These are phyloP conservation scores for Agriotes lineatus DNA, from an alignment of 2,888 invertebrate species.

Conservation along the genomic window DNA sequence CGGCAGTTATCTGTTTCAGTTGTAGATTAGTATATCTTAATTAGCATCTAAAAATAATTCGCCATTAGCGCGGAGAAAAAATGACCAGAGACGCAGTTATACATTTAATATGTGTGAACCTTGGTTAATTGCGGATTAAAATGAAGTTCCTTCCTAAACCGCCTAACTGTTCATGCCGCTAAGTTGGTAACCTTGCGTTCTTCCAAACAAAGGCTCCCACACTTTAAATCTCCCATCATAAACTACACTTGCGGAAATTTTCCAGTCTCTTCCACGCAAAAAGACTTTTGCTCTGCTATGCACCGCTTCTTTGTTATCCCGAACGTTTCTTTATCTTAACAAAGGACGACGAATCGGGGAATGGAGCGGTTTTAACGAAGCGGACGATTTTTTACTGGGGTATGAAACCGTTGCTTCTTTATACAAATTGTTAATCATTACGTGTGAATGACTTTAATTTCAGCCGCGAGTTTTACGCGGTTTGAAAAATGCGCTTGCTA, in stretches of 20 bases:
- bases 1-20: slow-evolving; percentile 17
- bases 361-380: slow-evolving; percentile 17
- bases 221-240: slow-evolving; percentile 49
- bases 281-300: slow-evolving; percentile 32
- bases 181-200: slow-evolving; percentile 53
- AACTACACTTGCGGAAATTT: slow-evolving; percentile 46
- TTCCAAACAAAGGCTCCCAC: slow-evolving; percentile 52
- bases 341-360: slow-evolving; percentile 29
- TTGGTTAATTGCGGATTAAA: slow-evolving; percentile 56
- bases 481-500: slow-evolving; percentile 22
- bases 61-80: slow-evolving; percentile 45
- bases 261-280: slow-evolving; percentile 32
- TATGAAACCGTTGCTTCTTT: slow-evolving; percentile 42
- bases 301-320: slow-evolving; percentile 34
- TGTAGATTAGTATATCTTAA: slow-evolving; percentile 47
- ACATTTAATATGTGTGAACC: slow-evolving; percentile 57
- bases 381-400: slow-evolving; percentile 31
- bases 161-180: slow-evolving; percentile 50
- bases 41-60: slow-evolving; percentile 48
- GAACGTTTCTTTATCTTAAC: slow-evolving; percentile 15
- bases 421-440: slow-evolving; percentile 40
- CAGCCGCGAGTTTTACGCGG: slow-evolving; percentile 22
- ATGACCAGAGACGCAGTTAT: slow-evolving; percentile 53
- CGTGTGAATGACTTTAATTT: slow-evolving; percentile 40
- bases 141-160: slow-evolving; percentile 52